Evolutionary conservation across 2,888 invertebrate species (phyloP).

Genomic region (Thera obeliscata): DNA sequence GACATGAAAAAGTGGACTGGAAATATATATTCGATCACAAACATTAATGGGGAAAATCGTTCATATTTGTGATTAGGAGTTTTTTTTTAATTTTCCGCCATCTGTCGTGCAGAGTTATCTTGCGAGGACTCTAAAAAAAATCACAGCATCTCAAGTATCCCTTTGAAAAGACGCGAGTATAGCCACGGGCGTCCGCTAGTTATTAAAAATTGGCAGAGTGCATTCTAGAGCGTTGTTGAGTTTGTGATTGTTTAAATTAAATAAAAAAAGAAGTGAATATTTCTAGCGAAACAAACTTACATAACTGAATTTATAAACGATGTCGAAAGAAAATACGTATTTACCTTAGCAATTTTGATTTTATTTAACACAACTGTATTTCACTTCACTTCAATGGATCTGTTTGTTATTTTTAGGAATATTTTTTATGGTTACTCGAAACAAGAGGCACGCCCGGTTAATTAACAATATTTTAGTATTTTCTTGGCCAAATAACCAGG

Average conservation of each 20-base stretch:
- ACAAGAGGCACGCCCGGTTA: not conserved
- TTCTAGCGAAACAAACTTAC: not conserved
- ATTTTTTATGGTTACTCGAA: not conserved
- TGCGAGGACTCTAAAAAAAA: too few relatives aligned
- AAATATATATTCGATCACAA: too few relatives aligned
- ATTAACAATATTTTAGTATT: not conserved
- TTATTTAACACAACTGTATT: not conserved
- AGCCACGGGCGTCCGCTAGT: too few relatives aligned
- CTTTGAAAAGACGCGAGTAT: too few relatives aligned
- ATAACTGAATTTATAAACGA: not conserved
- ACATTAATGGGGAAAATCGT: too few relatives aligned
- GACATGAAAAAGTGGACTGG: too few relatives aligned
- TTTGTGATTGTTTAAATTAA: not conserved
- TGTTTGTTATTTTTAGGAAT: not conserved
- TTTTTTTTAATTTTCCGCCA: too few relatives aligned
- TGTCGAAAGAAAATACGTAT: slow-evolving; percentile 26
- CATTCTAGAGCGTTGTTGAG: not conserved
- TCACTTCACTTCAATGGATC: not conserved
- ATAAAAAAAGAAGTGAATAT: not conserved
- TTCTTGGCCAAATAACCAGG: not conserved
- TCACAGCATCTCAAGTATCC: too few relatives aligned
- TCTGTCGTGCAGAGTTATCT: too few relatives aligned
- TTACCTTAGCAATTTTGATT: slow-evolving; percentile 44
- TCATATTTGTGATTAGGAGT: too few relatives aligned
- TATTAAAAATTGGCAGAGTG: too few relatives aligned